These are phyloP conservation scores for Stylophora pistillata DNA, from an alignment of 64 coral and sea anemone genomes.

Conservation along the genomic window DNA sequence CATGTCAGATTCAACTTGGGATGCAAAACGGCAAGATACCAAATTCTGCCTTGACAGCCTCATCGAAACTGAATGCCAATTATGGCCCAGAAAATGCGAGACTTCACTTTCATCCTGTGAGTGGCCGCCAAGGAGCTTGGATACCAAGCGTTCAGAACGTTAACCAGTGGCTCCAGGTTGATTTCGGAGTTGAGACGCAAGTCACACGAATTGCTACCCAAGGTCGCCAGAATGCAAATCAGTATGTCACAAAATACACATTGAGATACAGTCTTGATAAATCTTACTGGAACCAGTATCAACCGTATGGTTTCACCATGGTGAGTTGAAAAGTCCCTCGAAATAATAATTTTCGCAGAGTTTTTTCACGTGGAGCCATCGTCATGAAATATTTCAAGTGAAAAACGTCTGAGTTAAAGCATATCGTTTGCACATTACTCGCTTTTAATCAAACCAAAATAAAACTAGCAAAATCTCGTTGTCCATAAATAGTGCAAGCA, in stretches of 20 bases:
- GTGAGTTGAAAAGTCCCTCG: background rate
- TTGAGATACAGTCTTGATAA: slow-evolving; percentile 3
- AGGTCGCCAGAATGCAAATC: background rate
- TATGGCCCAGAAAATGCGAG: background rate
- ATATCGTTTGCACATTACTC: no score
- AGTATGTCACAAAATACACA: background rate
- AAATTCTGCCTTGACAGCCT: slow-evolving; percentile 1
- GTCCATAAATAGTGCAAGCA: no score
- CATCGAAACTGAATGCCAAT: background rate
- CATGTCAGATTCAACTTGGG: slow-evolving; percentile 7
- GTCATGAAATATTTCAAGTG: no score
- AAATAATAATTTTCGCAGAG: no score
- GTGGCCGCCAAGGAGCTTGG: background rate
- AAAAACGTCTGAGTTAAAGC: no score
- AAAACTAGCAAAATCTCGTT: no score
- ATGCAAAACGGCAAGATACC: slow-evolving; percentile 24
- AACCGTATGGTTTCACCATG: background rate
- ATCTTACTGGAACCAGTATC: background rate
- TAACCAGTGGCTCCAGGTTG: background rate
- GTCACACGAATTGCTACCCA: background rate
- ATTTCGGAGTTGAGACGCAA: background rate
- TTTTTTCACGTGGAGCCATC: no score
- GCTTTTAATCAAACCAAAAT: no score
- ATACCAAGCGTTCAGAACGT: background rate
- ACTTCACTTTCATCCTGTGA: background rate